Conservation (phyloP, 2,113 vertebrate genomes). For the Saguinus midas region DNA sequence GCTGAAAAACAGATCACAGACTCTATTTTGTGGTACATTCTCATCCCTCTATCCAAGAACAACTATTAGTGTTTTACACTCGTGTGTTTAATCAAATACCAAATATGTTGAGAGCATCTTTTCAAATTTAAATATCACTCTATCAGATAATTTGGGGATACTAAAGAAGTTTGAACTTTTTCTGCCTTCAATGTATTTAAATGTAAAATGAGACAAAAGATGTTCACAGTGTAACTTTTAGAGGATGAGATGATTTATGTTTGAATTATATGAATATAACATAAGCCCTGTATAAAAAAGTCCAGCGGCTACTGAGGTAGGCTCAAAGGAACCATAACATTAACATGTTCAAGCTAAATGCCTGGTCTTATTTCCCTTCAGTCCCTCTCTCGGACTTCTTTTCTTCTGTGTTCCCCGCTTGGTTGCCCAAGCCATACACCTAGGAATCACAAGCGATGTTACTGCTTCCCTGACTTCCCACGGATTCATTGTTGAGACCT, state of each 20-base stretch:
- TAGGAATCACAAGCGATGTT: accelerated
- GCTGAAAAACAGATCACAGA: background rate
- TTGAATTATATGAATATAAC: background rate
- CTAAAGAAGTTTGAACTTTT: background rate
- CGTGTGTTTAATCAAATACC: background rate
- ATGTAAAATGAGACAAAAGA: background rate
- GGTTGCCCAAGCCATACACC: accelerated
- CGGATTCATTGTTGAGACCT: background rate
- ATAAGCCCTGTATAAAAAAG: background rate
- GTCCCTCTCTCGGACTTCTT: background rate
- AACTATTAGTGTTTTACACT: background rate
- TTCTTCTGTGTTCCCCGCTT: background rate
- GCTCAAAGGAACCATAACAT: background rate
- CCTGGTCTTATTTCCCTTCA: background rate
- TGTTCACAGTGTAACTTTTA: background rate
- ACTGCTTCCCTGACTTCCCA: background rate
- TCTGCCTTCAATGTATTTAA: background rate
- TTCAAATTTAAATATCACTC: background rate
- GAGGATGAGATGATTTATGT: background rate
- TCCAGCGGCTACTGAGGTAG: background rate
- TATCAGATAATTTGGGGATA: background rate
- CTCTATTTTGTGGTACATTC: background rate
- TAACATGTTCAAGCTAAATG: background rate
- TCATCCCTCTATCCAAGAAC: background rate
- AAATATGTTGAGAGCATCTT: background rate